A percentile compares a stretch with the other conserved stretches of the same genome.
phyloP scores from a whole-genome alignment of 2,797 vertebrate genomes.

The Lagodon rhomboides region DNA sequence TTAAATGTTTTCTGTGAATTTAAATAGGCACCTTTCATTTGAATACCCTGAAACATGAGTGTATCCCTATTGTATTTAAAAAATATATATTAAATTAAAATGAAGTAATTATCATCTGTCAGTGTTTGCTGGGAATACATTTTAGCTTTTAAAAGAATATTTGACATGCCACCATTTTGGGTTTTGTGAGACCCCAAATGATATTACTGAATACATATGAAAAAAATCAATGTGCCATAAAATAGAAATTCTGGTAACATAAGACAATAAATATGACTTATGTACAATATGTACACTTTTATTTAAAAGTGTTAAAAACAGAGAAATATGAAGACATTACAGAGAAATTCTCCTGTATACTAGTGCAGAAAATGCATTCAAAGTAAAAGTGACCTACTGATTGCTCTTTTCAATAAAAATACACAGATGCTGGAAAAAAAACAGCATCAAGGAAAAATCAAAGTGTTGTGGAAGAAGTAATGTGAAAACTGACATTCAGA shows the following conservation, averaged over 20 bases:
- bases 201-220: constrained; percentile 1
- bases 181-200: background rate
- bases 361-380: constrained; percentile 15
- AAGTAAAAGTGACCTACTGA: constrained; percentile 16
- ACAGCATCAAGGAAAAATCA: background rate
- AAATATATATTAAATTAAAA: background rate
- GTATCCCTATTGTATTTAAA: background rate
- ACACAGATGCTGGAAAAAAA: background rate
- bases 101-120: background rate
- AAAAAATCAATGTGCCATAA: background rate
- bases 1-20: background rate
- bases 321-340: constrained; percentile 19
- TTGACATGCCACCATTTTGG: background rate
- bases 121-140: background rate
- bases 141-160: background rate
- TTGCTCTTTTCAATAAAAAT: constrained; percentile 14
- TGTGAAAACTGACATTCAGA: constrained; percentile 23
- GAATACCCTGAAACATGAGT: background rate
- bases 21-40: background rate
- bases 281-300: constrained; percentile 44
- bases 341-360: constrained; percentile 17
- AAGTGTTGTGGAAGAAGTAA: constrained; percentile 1
- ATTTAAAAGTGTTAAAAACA: constrained; percentile 58
- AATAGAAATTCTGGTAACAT: background rate
- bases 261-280: background rate